phyloP scores from a whole-genome alignment of 2,888 invertebrate genomes.

The Phalangium opilio region DNA sequence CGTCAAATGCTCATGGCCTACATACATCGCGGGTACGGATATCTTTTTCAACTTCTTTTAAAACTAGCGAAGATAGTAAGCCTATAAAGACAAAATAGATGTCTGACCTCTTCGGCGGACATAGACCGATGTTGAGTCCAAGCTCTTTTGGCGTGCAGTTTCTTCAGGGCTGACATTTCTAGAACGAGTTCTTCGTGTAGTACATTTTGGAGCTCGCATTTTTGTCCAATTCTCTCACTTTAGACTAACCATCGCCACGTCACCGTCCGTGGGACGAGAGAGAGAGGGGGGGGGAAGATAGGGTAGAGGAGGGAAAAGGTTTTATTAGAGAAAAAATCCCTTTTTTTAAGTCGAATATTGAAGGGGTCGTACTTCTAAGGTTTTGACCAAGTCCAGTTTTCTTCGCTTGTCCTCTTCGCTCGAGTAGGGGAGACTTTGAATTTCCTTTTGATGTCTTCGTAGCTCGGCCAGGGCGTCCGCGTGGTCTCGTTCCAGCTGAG shows the following conservation, averaged over 20 bases:
- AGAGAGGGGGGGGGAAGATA: too few species aligned
- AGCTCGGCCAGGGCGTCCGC: neutral
- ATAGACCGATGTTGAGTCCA: slow-evolving; percentile 12
- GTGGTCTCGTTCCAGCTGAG: neutral
- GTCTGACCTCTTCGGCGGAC: slow-evolving; percentile 11
- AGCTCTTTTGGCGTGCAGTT: slow-evolving; percentile 26
- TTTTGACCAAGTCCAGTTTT: slow-evolving; percentile 15
- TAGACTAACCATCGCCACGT: too few species aligned
- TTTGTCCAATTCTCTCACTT: slow-evolving; percentile 49
- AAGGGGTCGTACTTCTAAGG: slow-evolving; percentile 11
- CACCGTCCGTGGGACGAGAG: neutral
- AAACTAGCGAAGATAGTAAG: too few species aligned
- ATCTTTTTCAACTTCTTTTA: too few species aligned
- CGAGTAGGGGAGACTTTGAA: slow-evolving; percentile 3
- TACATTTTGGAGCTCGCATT: slow-evolving; percentile 53
- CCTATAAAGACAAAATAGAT: too few species aligned
- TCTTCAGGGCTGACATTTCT: slow-evolving; percentile 57
- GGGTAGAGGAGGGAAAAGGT: too few species aligned
- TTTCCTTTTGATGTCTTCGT: neutral
- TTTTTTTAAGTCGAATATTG: too few species aligned
- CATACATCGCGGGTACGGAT: too few species aligned
- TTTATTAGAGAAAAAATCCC: too few species aligned
- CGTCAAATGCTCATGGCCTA: too few species aligned
- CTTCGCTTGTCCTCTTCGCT: slow-evolving; percentile 15
- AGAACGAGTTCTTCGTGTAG: slow-evolving; percentile 78